Evolutionary conservation across 1,140 invertebrate genomes (phyloP).

Genomic region (Drosophila sproati): DNA sequence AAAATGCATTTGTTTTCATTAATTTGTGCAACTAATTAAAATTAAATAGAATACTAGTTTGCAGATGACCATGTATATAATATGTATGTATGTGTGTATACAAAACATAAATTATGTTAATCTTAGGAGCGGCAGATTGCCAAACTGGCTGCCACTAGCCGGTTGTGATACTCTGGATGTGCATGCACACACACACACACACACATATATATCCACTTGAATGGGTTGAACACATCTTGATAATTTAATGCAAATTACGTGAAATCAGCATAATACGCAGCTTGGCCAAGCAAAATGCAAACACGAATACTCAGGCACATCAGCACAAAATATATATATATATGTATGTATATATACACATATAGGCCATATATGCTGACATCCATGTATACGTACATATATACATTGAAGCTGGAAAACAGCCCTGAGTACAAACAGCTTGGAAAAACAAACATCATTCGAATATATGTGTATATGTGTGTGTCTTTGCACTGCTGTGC

Average conservation of each 20-base stretch:
- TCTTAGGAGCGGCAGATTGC: conserved; percentile 24
- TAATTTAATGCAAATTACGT: conserved; percentile 78
- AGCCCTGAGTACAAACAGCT: conserved; percentile 19
- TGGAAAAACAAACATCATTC: conserved; percentile 28
- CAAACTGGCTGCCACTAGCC: conserved; percentile 4
- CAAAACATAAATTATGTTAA: conserved; percentile 34
- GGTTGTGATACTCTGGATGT: not conserved
- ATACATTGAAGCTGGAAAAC: conserved; percentile 26
- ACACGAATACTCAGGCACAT: conserved; percentile 49
- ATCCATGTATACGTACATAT: conserved; percentile 15
- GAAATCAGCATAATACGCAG: conserved; percentile 73
- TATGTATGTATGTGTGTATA: not conserved
- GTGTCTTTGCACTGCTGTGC: conserved; percentile 19
- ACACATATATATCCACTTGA: conserved; percentile 42
- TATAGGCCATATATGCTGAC: conserved; percentile 1
- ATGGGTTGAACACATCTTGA: conserved; percentile 64
- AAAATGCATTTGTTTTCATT: conserved; percentile 11
- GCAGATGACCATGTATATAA: not conserved
- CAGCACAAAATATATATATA: conserved; percentile 45
- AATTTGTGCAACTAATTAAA: conserved; percentile 26
- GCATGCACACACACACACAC: not conserved
- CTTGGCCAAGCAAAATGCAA: conserved; percentile 44
- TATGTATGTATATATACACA: conserved; percentile 32
- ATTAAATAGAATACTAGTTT: conserved; percentile 10
- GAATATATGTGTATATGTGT: conserved; percentile 4